Percentiles rank a stretch among this genome's conserved stretches.
Evolutionary conservation across 2,113 vertebrate genomes (phyloP).

Genomic region (Oryzias melastigma): DNA sequence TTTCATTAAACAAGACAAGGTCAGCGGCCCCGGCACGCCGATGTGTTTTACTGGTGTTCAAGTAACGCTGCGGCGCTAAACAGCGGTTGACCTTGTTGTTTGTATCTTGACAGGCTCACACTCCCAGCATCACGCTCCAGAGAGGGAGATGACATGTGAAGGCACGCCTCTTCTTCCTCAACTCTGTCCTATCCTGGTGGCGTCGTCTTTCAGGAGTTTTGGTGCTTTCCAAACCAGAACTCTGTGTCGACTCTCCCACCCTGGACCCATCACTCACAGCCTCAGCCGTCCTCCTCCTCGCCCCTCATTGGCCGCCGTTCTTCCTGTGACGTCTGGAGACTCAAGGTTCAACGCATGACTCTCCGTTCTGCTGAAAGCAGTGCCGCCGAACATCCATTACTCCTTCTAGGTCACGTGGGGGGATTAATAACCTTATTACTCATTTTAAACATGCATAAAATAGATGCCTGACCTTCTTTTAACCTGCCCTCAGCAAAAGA

Average conservation of each 20-base stretch:
- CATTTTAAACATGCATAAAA: constrained; percentile 63
- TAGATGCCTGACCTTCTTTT: constrained; percentile 61
- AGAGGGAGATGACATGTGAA: constrained; percentile 30
- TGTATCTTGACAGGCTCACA: constrained; percentile 49
- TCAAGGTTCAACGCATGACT: constrained; percentile 22
- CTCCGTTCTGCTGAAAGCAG: constrained; percentile 22
- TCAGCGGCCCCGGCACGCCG: constrained; percentile 43
- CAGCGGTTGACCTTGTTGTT: constrained; percentile 64
- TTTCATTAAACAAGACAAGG: constrained; percentile 71
- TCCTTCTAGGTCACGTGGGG: constrained; percentile 44
- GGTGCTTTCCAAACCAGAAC: neutral
- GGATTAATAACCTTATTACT: constrained; percentile 68
- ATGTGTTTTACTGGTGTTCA: constrained; percentile 54
- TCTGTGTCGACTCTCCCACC: neutral
- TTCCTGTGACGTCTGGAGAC: constrained; percentile 20
- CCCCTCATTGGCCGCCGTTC: neutral
- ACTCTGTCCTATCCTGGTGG: neutral
- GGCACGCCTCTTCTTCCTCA: neutral
- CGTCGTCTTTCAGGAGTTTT: neutral
- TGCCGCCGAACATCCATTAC: constrained; percentile 45
- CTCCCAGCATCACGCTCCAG: constrained; percentile 19
- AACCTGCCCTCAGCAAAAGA: constrained; percentile 44
- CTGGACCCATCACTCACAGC: neutral
- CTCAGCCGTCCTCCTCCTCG: neutral
- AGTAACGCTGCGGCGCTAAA: constrained; percentile 43